Evolutionary conservation across 2,797 vertebrate species (phyloP), one percentile per base, ranked within the genome.

Genomic region (Macropus fuliginosus): DNA sequence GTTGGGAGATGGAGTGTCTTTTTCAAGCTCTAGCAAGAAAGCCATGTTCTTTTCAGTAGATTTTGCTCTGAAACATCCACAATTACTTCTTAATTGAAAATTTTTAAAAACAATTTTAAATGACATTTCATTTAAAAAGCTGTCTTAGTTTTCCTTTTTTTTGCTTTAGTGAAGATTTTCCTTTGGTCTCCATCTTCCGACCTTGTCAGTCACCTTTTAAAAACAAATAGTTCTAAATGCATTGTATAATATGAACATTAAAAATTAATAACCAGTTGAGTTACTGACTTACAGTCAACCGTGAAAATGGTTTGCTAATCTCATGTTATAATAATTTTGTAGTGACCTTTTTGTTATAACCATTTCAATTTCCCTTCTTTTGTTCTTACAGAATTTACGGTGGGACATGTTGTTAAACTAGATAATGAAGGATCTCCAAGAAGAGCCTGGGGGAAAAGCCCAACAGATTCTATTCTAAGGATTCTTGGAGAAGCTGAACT

Each of bases 401-500:
- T 98, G 2, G 99, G 99, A 55, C 99, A 99, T 74, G 99, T 99
- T 62, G 99, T 99, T 96, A 98, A 97, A 96, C 98, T 99, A 98
- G 98, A 98, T 92, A 94, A 87, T 90, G 98, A 98, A 90, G 99
- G 99, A 66, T 98, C 98, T 92, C 99, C 99, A 59, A 98, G 99
- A 97, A 99, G 99, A 97, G 98, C 98, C 46, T 99, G 99, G 99
- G 99, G 98, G 24, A 98, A 98, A 97, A 99, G 98, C 97, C 99
- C 99, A 24, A 99, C 99, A 94, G 98, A 99, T 92, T 99, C 99
- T 81, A 99, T 99, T 96, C 97, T 99, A 55, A 99, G 98, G 97
- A 98, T 99, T 62, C 99, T 99, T 12, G 99, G 99, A 96, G 99
- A 99, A 98, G 99, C 99, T 31, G 99, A 99, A 94, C 98, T 99